These are phyloP conservation scores for Micromys minutus DNA, from an alignment of 2,113 vertebrate genomes.

Conservation along the genomic window DNA sequence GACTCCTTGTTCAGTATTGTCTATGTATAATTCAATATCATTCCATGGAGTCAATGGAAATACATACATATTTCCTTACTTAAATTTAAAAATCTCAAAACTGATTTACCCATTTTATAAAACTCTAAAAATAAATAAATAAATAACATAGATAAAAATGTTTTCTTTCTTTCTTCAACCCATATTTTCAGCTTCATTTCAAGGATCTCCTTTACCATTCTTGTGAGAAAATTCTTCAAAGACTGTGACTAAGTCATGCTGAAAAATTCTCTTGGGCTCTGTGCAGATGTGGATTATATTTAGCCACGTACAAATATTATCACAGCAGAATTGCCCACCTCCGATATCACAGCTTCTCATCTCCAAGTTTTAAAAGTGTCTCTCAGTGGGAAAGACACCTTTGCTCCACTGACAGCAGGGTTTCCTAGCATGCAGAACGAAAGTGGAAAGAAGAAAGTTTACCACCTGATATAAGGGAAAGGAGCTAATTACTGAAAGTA, in stretches of 20 bases:
- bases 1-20: background rate
- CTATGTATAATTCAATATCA: background rate
- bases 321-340: background rate
- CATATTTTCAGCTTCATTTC: slow-evolving; percentile 10
- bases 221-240: background rate
- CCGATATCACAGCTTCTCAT: background rate
- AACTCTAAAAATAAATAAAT: background rate
- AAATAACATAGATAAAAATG: background rate
- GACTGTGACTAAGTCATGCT: background rate
- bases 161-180: slow-evolving; percentile 12
- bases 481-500: slow-evolving; percentile 31
- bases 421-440: slow-evolving; percentile 44
- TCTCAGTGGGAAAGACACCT: slow-evolving; percentile 61
- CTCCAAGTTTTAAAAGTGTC: slow-evolving; percentile 36
- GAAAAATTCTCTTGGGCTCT: background rate
- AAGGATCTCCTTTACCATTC: background rate
- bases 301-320: background rate
- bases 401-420: background rate
- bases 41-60: background rate
- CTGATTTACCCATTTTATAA: background rate
- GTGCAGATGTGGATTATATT: slow-evolving; percentile 65
- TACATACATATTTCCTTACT: background rate
- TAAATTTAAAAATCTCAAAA: background rate
- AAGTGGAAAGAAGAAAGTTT: slow-evolving; percentile 48
- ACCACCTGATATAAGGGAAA: slow-evolving; percentile 53